Percentiles rank a stretch among this genome's conserved stretches.
These are phyloP conservation scores for Lophochroa leadbeateri DNA, from an alignment of 2,113 vertebrate genomes.

Conservation along the genomic window DNA sequence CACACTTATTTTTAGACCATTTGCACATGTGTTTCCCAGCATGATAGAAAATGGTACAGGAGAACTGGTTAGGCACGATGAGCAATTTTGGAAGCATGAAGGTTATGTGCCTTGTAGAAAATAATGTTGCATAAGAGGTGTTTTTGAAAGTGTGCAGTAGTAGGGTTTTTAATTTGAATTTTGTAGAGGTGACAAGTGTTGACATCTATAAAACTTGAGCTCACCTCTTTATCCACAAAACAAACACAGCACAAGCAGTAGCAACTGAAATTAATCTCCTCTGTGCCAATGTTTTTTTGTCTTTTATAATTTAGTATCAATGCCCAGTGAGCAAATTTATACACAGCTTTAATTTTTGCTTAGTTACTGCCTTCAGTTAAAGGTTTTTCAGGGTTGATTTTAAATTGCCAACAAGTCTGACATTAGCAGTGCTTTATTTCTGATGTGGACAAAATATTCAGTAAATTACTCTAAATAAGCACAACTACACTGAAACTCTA, in stretches of 20 bases:
- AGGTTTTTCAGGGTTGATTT: background rate
- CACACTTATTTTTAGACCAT: background rate
- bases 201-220: background rate
- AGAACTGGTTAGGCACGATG: background rate
- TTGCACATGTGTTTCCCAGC: background rate
- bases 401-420: background rate
- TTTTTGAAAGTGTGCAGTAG: background rate
- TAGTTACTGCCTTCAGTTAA: background rate
- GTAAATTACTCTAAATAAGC: background rate
- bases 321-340: background rate
- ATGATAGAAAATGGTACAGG: background rate
- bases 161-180: background rate
- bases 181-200: background rate
- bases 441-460: background rate
- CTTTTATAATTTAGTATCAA: background rate
- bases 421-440: background rate
- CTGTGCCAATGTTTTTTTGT: background rate
- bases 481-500: background rate
- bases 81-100: background rate
- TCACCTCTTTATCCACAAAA: background rate
- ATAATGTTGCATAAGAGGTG: background rate
- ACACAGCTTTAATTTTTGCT: background rate
- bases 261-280: background rate
- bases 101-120: background rate
- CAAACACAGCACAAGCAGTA: background rate